Conservation (phyloP, 2,888 invertebrate species). For the Incurvaria masculella region DNA sequence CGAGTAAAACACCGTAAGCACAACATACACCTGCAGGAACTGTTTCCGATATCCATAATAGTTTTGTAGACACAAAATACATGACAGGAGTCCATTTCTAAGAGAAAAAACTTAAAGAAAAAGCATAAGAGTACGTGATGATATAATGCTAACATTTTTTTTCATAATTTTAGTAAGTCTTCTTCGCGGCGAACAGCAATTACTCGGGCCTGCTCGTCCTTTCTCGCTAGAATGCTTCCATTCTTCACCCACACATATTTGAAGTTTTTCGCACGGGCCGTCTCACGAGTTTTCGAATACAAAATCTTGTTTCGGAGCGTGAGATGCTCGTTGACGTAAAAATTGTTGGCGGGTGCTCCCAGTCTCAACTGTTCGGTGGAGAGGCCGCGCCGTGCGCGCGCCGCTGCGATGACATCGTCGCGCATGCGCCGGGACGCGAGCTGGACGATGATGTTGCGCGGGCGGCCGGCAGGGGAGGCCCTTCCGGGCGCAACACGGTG, state of each 20-base stretch:
- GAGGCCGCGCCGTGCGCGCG: constrained; percentile 6
- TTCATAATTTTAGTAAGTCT: not conserved
- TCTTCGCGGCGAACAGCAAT: not conserved
- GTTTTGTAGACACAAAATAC: too few species aligned
- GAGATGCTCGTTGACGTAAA: not conserved
- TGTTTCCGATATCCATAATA: too few species aligned
- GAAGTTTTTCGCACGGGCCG: not conserved
- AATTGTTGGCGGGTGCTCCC: not conserved
- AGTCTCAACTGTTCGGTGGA: constrained; percentile 1
- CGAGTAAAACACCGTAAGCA: too few species aligned
- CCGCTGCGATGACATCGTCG: constrained; percentile 8
- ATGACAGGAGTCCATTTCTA: too few species aligned
- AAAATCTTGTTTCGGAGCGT: not conserved
- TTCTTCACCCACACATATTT: not conserved
- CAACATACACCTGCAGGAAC: too few species aligned
- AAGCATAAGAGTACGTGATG: too few species aligned
- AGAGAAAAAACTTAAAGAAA: too few species aligned
- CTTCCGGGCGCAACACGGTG: constrained; percentile 6
- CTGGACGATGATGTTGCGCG: constrained; percentile 11
- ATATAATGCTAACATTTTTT: not conserved
- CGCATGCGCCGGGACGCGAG: constrained; percentile 7
- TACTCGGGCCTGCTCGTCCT: not conserved
- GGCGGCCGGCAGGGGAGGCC: constrained; percentile 1
- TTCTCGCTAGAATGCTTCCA: not conserved
- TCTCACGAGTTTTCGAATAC: not conserved